Evolutionary conservation across 2,797 vertebrate genomes (phyloP).

Genomic region (Diceros bicornis): DNA sequence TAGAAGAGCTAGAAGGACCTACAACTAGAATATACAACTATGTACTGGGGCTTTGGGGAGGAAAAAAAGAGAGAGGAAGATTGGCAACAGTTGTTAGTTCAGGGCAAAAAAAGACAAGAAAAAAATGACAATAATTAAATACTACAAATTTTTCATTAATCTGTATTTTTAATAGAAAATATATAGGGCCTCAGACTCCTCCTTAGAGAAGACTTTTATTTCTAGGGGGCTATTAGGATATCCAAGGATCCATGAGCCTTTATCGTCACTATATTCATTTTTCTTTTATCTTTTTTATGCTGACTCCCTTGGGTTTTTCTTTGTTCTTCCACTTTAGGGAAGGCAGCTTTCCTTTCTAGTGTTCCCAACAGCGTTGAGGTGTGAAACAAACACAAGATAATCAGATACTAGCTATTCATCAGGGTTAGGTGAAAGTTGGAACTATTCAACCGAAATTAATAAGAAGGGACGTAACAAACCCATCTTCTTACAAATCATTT

Average conservation of each 20-base stretch:
- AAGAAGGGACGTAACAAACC: conserved; percentile 67
- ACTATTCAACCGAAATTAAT: conserved; percentile 71
- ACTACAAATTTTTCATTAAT: conserved; percentile 13
- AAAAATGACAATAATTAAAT: not conserved
- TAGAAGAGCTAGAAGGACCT: too few species aligned
- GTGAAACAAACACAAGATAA: conserved; percentile 53
- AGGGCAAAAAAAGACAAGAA: too few species aligned
- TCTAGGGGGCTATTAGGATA: not conserved
- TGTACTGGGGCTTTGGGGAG: too few species aligned
- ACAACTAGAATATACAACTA: too few species aligned
- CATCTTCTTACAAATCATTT: conserved; percentile 60
- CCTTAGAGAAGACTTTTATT: not conserved
- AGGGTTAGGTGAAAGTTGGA: conserved; percentile 53
- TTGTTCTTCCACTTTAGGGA: conserved; percentile 25
- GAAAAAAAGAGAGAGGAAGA: too few species aligned
- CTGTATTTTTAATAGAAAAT: conserved; percentile 50
- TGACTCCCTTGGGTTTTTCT: not conserved
- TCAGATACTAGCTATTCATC: conserved; percentile 57
- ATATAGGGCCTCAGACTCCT: not conserved
- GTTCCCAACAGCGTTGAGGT: not conserved
- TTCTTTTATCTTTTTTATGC: not conserved
- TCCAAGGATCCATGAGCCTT: not conserved
- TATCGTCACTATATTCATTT: not conserved
- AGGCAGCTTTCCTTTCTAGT: conserved; percentile 37
- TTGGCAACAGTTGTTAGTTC: too few species aligned